A percentile compares a stretch with the other conserved stretches of the same genome.
These are phyloP conservation scores for Galagoides demidoff DNA, from an alignment of 2,797 vertebrate species.

Conservation along the genomic window DNA sequence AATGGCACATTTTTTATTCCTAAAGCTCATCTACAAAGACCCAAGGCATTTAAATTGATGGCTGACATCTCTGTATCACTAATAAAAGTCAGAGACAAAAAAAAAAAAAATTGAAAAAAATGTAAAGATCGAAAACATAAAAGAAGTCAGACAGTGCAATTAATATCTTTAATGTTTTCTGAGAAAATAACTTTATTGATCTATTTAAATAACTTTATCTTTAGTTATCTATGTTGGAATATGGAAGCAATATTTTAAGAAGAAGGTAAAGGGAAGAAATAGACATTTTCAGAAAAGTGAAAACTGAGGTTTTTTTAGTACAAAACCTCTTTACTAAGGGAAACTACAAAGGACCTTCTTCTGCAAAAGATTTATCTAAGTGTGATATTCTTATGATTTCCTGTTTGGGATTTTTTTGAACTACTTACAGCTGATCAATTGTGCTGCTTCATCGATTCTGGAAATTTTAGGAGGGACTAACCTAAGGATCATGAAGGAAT, in stretches of 20 bases:
- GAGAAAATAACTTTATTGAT: not conserved
- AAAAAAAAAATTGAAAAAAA: too few relatives aligned
- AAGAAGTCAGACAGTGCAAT: not conserved
- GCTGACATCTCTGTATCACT: not conserved
- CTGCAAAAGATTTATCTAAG: not conserved
- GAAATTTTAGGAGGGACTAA: slow-evolving; percentile 6
- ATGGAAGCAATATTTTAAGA: slow-evolving; percentile 19
- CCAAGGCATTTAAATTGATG: not conserved
- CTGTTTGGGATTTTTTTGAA: not conserved
- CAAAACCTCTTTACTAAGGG: not conserved
- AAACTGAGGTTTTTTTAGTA: not conserved
- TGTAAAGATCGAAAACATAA: not conserved
- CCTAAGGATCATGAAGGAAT: not conserved
- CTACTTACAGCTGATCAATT: not conserved
- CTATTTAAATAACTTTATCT: too few relatives aligned
- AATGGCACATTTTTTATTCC: not conserved
- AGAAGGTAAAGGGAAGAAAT: not conserved
- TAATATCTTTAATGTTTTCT: not conserved
- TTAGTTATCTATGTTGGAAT: not conserved
- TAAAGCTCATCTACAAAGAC: not conserved
- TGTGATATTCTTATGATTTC: not conserved
- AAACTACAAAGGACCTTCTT: slow-evolving; percentile 22
- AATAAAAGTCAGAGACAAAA: not conserved
- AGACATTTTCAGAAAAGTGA: not conserved
- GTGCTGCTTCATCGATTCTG: not conserved